Evolutionary conservation across 2,888 invertebrate genomes (phyloP).

Genomic region (Venusia cambrica): DNA sequence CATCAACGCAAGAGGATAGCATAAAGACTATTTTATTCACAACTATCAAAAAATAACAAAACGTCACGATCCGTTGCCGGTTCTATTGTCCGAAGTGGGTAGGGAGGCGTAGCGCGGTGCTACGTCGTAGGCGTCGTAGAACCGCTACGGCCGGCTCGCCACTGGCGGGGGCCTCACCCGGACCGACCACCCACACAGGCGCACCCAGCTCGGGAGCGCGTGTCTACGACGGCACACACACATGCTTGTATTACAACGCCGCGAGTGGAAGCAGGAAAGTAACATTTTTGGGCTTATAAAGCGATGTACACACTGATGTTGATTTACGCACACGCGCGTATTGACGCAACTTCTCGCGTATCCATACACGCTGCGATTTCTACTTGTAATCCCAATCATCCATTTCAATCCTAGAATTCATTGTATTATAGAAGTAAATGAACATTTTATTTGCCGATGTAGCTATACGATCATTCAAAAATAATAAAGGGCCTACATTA

Average conservation of each 20-base stretch:
- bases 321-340: conserved; percentile 61
- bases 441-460: too few relatives aligned
- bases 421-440: conserved; percentile 33
- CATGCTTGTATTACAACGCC: conserved; percentile 49
- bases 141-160: conserved; percentile 64
- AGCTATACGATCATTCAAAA: too few relatives aligned
- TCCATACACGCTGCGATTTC: conserved; percentile 68
- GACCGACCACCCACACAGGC: conserved; percentile 66
- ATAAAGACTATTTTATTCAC: conserved; percentile 67
- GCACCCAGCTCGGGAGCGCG: conserved; percentile 47
- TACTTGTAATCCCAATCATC: conserved; percentile 78
- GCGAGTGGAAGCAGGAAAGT: conserved; percentile 69
- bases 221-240: conserved; percentile 51
- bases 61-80: conserved; percentile 64
- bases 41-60: conserved; percentile 68
- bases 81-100: conserved; percentile 59
- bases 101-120: conserved; percentile 41
- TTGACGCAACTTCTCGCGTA: conserved; percentile 46
- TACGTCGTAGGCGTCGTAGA: conserved; percentile 70
- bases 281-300: conserved; percentile 72
- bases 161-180: conserved; percentile 77
- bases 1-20: conserved; percentile 53
- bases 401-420: conserved; percentile 73
- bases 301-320: conserved; percentile 65
- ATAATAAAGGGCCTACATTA: too few relatives aligned